Evolutionary conservation across 1,140 invertebrate species (phyloP).

Genomic region (Drosophila leontia): DNA sequence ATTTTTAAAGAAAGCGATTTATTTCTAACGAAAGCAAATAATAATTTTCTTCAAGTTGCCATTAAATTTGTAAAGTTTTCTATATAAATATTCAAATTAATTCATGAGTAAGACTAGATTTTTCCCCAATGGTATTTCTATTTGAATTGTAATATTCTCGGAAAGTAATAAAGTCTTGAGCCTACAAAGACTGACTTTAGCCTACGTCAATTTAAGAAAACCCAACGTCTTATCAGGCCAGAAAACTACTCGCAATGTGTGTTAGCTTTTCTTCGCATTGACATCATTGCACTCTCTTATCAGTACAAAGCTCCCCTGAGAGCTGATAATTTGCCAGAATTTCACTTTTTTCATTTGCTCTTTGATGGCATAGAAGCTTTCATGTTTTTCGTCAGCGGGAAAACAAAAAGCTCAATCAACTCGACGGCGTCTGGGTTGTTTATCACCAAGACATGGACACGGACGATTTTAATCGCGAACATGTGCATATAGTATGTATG

Average conservation of each 20-base stretch:
- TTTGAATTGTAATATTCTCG: background rate
- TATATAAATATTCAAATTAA: too few relatives aligned
- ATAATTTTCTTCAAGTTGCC: too few relatives aligned
- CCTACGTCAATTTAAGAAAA: constrained; percentile 4
- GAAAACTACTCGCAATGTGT: constrained; percentile 1
- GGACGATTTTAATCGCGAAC: constrained; percentile 9
- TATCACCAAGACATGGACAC: constrained; percentile 59
- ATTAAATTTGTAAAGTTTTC: too few relatives aligned
- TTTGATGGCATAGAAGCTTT: constrained; percentile 35
- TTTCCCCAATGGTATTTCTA: background rate
- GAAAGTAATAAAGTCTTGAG: background rate
- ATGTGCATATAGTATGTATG: constrained; percentile 16
- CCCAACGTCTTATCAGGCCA: background rate
- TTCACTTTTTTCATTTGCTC: constrained; percentile 1
- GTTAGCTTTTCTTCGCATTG: constrained; percentile 12
- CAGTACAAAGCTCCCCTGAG: constrained; percentile 12
- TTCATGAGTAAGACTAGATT: too few relatives aligned
- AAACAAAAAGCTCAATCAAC: constrained; percentile 47
- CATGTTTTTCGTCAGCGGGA: constrained; percentile 33
- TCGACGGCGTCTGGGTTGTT: constrained; percentile 52
- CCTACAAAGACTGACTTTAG: background rate
- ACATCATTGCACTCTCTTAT: constrained; percentile 17
- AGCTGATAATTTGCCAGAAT: background rate
- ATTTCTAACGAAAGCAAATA: too few relatives aligned
- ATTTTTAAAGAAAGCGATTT: too few relatives aligned